Evolutionary conservation across 2,888 invertebrate genomes (phyloP), one percentile per base, ranked within the genome.

Genomic region (Trachelus iudaicus): DNA sequence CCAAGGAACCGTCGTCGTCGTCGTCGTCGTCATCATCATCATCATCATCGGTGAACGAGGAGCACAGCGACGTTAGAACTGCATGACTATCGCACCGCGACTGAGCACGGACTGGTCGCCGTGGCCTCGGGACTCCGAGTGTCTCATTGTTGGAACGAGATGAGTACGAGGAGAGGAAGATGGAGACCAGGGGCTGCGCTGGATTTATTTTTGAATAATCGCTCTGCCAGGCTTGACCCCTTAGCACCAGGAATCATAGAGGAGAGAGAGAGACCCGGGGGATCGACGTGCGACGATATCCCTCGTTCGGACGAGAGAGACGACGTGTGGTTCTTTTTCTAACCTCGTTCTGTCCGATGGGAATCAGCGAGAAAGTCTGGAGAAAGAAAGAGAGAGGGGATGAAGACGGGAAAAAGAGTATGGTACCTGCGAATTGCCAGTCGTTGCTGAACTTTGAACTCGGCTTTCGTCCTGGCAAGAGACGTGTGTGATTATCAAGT

Each of bases 321-420:
- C 9, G 56, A 56, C 23, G 23, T 56, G 56, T 56, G 56, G 56
- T 23, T 56, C 56, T 56, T 9, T 23, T 23, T 56, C 23, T 56
- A 56, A 56, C 56, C 23, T 56, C 56, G 9, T 56, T 56, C 56
- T 56, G 56, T 56, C 56, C 56, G 23, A 56, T 23, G 56, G 23
- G 56, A 56, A 56, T 33, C 69, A 40, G 77, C 69, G 78, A 34
- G 75, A n/a, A 69, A 69, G 71, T 69, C 31, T 69, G 75, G 79
- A 74, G 78, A 75, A 71, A 76, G 82, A 79, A 77, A 73, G 69
- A 73, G 82, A 80, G 80, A 79, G 81, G 80, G 78, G 81, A 76
- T 77, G 80, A 77, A 78, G 79, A 73, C 35, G 69, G 69, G 79
- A 69, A 74, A 75, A 80, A 73, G 80, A 56, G 37, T 73, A 82